Evolutionary conservation across 2,113 vertebrate genomes (phyloP).

Genomic region (Poeciliopsis prolifica): DNA sequence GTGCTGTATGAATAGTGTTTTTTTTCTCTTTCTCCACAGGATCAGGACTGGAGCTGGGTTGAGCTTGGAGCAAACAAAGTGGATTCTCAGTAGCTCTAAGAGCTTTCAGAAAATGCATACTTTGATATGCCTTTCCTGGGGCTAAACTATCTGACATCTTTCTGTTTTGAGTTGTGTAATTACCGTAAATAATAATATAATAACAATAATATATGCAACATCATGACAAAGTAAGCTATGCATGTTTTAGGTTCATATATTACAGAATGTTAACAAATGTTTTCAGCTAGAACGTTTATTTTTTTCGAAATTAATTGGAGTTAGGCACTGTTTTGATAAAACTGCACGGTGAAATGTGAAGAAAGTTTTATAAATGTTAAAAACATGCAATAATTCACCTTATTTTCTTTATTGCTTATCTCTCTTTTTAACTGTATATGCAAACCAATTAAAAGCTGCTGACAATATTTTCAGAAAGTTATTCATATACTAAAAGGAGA

Average conservation of each 20-base stretch:
- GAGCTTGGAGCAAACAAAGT: conserved; percentile 66
- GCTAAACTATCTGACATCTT: conserved; percentile 26
- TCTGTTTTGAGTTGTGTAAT: conserved; percentile 35
- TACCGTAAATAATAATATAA: conserved; percentile 6
- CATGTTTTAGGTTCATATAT: conserved; percentile 30
- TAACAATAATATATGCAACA: conserved; percentile 18
- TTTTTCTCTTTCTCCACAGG: conserved; percentile 72
- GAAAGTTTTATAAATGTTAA: conserved; percentile 16
- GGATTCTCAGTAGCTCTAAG: conserved; percentile 53
- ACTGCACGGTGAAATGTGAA: conserved; percentile 37
- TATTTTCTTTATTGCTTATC: not conserved
- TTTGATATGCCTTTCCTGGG: conserved; percentile 37
- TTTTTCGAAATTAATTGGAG: conserved; percentile 17
- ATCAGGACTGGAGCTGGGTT: conserved; percentile 94
- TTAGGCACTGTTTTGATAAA: conserved; percentile 30
- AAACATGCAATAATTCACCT: conserved; percentile 3
- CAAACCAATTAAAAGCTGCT: not conserved
- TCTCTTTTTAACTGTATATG: not conserved
- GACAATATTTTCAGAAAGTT: not conserved
- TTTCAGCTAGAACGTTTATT: conserved; percentile 50
- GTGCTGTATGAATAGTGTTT: not conserved
- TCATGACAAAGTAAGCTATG: conserved; percentile 23
- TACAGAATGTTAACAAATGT: conserved; percentile 19
- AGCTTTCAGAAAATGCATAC: conserved; percentile 9
- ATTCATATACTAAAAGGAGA: not conserved